These are phyloP conservation scores for Spialia ferax DNA, from an alignment of 2,888 invertebrate genomes.

Conservation along the genomic window DNA sequence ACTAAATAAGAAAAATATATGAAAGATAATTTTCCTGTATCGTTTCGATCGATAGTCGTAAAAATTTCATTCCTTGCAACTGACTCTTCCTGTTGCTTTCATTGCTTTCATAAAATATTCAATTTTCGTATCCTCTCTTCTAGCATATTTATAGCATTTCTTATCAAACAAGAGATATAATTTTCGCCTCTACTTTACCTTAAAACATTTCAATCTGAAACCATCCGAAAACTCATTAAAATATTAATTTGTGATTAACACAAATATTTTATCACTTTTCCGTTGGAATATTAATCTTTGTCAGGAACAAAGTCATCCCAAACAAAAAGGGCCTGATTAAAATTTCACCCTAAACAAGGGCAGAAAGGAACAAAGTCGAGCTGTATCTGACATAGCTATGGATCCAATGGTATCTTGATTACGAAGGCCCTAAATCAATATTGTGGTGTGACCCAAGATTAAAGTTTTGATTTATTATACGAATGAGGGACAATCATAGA, in stretches of 20 bases:
- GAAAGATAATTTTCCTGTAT: too few species aligned
- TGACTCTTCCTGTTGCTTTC: too few species aligned
- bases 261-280: conserved; percentile 29
- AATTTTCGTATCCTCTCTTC: too few species aligned
- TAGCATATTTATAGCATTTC: too few species aligned
- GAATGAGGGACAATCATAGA: neutral
- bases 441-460: neutral
- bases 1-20: too few species aligned
- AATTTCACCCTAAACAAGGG: conserved; percentile 35
- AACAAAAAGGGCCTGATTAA: conserved; percentile 38
- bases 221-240: neutral
- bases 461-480: conserved; percentile 19
- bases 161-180: neutral
- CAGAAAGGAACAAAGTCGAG: conserved; percentile 17
- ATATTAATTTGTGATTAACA: conserved; percentile 9
- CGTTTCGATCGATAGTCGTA: too few species aligned
- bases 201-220: neutral
- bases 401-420: conserved; percentile 23
- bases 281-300: conserved; percentile 32
- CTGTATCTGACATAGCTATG: neutral
- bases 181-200: neutral
- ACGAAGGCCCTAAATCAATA: conserved; percentile 22
- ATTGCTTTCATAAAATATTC: too few species aligned
- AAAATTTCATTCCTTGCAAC: too few species aligned
- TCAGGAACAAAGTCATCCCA: conserved; percentile 35